Evolutionary conservation across 2,888 invertebrate species (phyloP).

Genomic region (Plebejus anna): DNA sequence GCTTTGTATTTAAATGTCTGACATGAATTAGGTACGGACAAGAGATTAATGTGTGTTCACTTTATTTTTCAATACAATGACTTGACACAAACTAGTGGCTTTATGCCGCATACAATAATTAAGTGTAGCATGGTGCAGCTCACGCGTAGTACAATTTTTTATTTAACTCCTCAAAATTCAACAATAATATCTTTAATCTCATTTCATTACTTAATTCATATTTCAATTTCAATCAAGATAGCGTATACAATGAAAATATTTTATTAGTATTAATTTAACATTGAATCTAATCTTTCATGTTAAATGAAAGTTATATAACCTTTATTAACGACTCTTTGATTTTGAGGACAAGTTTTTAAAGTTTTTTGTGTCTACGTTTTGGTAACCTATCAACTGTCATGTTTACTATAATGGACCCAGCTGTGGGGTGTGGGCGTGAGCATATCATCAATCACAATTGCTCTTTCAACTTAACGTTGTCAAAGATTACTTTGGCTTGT

Average conservation of each 20-base stretch:
- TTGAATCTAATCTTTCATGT: too few species aligned
- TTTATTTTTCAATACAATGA: slow-evolving; percentile 70
- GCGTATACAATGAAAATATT: too few species aligned
- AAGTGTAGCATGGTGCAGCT: not conserved
- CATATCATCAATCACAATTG: slow-evolving; percentile 76
- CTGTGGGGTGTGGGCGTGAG: slow-evolving; percentile 63
- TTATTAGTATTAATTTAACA: too few species aligned
- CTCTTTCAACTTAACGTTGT: slow-evolving; percentile 76
- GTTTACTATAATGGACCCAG: slow-evolving; percentile 47
- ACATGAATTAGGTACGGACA: slow-evolving; percentile 59
- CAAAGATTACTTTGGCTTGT: slow-evolving; percentile 52
- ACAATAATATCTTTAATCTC: too few species aligned
- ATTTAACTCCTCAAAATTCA: not conserved
- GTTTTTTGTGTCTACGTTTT: too few species aligned
- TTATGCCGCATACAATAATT: slow-evolving; percentile 47
- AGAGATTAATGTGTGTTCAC: slow-evolving; percentile 61
- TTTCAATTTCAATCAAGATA: too few species aligned
- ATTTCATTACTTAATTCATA: too few species aligned
- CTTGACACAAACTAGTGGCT: slow-evolving; percentile 57
- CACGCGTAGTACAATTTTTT: not conserved
- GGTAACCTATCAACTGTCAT: slow-evolving; percentile 47
- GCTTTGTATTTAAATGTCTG: slow-evolving; percentile 71
- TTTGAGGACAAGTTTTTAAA: too few species aligned
- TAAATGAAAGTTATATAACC: too few species aligned
- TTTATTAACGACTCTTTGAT: too few species aligned